A percentile compares a stretch with the other conserved stretches of the same genome.
phyloP scores from a whole-genome alignment of 2,113 vertebrate genomes.

The Phaetusa simplex region DNA sequence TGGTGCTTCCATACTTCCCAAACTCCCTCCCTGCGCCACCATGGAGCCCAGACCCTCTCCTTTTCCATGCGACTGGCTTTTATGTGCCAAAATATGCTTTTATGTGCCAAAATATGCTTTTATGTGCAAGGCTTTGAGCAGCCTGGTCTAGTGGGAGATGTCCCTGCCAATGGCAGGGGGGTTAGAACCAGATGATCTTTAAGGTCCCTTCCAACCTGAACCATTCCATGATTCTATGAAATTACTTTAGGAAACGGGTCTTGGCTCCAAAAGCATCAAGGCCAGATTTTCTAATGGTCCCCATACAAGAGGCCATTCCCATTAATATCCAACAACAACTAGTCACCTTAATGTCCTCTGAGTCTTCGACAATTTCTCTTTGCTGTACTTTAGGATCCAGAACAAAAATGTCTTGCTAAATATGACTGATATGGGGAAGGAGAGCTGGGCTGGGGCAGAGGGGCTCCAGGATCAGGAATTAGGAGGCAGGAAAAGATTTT shows the following conservation, averaged over 20 bases:
- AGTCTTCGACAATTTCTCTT: neutral
- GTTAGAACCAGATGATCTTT: too few species aligned
- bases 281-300: neutral
- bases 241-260: neutral
- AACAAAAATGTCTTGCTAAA: neutral
- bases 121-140: too few species aligned
- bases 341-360: neutral
- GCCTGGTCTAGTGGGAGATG: too few species aligned
- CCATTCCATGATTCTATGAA: too few species aligned
- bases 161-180: too few species aligned
- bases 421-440: accelerated
- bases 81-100: accelerated
- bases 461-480: neutral
- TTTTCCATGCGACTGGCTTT: neutral
- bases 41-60: neutral
- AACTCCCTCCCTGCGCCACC: neutral
- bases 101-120: too few species aligned
- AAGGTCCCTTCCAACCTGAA: too few species aligned
- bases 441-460: neutral
- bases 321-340: accelerated
- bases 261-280: neutral
- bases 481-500: neutral
- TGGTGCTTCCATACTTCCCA: neutral
- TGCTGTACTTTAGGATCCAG: neutral
- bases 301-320: neutral